phyloP scores from a whole-genome alignment of 2,113 vertebrate species.

The Actenoides hombroni region DNA sequence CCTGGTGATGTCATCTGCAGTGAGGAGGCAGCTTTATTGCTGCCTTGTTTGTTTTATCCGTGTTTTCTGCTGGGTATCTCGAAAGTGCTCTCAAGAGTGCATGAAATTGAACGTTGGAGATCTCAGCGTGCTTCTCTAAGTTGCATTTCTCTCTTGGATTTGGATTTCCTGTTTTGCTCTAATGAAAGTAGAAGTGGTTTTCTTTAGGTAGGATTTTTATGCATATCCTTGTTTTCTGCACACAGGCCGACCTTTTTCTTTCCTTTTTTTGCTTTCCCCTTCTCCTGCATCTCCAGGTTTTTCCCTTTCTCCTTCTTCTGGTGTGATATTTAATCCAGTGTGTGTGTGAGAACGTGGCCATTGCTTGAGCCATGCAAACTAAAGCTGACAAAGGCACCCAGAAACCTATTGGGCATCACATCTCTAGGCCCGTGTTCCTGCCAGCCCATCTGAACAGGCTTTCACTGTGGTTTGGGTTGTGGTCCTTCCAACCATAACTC shows the following conservation, averaged over 20 bases:
- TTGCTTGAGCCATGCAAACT: not conserved
- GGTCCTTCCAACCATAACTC: not conserved
- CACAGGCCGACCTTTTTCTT: not conserved
- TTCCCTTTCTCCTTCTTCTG: not conserved
- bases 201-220: not conserved
- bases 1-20: conserved; percentile 2
- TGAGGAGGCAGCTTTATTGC: conserved; percentile 53
- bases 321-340: accelerated
- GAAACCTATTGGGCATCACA: accelerated
- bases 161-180: not conserved
- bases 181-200: not conserved
- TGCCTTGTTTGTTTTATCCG: conserved; percentile 25
- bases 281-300: not conserved
- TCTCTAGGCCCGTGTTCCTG: not conserved
- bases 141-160: not conserved
- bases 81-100: not conserved
- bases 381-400: not conserved
- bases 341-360: accelerated
- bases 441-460: not conserved
- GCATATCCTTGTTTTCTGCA: not conserved
- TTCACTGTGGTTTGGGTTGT: not conserved
- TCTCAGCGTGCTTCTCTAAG: accelerated
- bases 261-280: not conserved
- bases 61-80: not conserved
- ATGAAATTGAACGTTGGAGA: accelerated